A percentile compares a stretch with the other conserved stretches of the same genome.
phyloP scores from a whole-genome alignment of 2,113 vertebrate genomes.

The Camelus bactrianus region DNA sequence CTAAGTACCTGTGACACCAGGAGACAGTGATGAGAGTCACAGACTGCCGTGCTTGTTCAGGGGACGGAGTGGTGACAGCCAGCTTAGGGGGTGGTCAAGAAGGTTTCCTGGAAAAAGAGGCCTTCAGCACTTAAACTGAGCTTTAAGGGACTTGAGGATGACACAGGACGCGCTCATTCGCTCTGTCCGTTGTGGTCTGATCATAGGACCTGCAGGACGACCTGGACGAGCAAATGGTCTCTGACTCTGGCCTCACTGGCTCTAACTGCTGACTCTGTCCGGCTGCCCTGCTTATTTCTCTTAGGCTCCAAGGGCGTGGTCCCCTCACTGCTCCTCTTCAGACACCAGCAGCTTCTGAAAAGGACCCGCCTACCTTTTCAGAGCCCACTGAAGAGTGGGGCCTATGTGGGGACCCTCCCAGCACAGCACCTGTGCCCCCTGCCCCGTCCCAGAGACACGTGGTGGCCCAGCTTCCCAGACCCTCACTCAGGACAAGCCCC shows the following conservation, averaged over 20 bases:
- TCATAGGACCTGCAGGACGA: neutral
- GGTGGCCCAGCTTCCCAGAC: neutral
- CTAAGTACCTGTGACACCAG: neutral
- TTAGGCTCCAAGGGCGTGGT: neutral
- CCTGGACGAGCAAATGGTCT: neutral
- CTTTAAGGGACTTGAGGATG: neutral
- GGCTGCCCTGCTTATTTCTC: neutral
- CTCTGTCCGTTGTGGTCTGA: fast-evolving
- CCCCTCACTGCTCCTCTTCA: neutral
- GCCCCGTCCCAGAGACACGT: fast-evolving
- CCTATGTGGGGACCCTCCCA: neutral
- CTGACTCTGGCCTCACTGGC: neutral
- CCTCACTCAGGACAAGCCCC: fast-evolving
- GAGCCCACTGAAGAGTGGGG: neutral
- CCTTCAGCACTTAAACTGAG: neutral
- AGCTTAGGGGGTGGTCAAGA: neutral
- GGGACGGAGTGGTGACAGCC: neutral
- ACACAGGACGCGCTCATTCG: neutral
- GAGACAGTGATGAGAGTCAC: neutral
- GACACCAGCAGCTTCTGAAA: neutral
- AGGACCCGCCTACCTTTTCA: neutral
- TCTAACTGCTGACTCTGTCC: neutral
- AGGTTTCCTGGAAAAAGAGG: neutral
- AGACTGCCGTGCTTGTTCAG: neutral
- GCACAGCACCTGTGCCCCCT: fast-evolving